Evolutionary conservation across 2,888 invertebrate species (phyloP).

Genomic region (Caenorhabditis sp.): DNA sequence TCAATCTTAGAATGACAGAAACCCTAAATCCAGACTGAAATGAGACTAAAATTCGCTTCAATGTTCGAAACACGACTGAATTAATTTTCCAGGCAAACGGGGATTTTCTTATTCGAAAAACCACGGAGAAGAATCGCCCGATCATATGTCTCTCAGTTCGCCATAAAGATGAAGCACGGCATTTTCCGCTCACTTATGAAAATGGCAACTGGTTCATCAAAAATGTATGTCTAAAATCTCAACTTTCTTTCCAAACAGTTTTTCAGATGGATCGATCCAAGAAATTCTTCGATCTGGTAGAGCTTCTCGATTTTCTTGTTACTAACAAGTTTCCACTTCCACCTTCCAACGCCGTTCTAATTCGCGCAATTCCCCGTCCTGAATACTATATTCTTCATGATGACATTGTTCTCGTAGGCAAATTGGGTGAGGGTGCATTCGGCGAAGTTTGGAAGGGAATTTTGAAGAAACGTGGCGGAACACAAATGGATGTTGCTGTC

Average conservation of each 20-base stretch:
- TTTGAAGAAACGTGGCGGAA: slow-evolving; percentile 5
- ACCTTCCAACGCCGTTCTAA: slow-evolving; percentile 13
- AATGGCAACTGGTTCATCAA: slow-evolving; percentile 20
- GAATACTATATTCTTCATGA: slow-evolving; percentile 46
- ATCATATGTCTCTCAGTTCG: slow-evolving; percentile 32
- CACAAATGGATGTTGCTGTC: slow-evolving; percentile 30
- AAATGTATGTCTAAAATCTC: too few species aligned
- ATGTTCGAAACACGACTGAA: too few species aligned
- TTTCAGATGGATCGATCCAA: slow-evolving; percentile 10
- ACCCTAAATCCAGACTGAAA: too few species aligned
- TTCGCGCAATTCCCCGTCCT: slow-evolving; percentile 31
- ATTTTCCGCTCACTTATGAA: slow-evolving; percentile 27
- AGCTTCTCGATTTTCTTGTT: slow-evolving; percentile 26
- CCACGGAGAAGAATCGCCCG: slow-evolving; percentile 20
- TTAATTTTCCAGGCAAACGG: slow-evolving; percentile 28
- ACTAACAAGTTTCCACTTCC: slow-evolving; percentile 15
- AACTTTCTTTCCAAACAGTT: not conserved
- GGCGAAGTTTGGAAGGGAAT: slow-evolving; percentile 44
- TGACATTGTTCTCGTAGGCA: slow-evolving; percentile 19
- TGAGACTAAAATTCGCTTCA: too few species aligned
- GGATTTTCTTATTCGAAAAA: slow-evolving; percentile 30
- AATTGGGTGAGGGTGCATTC: slow-evolving; percentile 44
- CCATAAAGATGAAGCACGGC: slow-evolving; percentile 15
- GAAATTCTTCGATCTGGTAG: slow-evolving; percentile 19
- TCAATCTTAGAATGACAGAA: too few species aligned